A percentile compares a stretch with the other conserved stretches of the same genome.
Conservation (phyloP, 2,113 vertebrate genomes). For the Hyaena hyaena region DNA sequence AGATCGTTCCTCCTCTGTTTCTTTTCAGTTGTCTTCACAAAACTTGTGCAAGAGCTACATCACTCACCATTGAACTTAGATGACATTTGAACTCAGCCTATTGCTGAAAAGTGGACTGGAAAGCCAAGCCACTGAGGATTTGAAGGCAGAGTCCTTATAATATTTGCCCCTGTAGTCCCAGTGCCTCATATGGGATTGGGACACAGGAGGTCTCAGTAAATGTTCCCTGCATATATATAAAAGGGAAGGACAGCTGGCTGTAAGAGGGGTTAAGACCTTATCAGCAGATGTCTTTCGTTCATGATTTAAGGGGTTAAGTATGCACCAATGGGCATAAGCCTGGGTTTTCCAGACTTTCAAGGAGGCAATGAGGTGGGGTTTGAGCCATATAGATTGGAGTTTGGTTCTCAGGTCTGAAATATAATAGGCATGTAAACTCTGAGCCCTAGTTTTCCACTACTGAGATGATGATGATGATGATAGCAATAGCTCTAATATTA, state of each 20-base stretch:
- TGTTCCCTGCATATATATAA: neutral
- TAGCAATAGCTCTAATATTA: neutral
- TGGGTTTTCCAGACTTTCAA: neutral
- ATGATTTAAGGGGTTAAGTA: neutral
- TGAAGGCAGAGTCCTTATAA: neutral
- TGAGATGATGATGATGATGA: neutral
- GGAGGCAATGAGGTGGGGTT: neutral
- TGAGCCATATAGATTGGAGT: neutral
- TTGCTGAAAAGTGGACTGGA: neutral
- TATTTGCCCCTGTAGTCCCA: neutral
- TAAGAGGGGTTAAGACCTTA: neutral
- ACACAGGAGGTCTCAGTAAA: neutral
- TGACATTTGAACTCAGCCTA: neutral
- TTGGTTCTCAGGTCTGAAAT: neutral
- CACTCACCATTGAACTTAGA: neutral
- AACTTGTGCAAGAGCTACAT: neutral
- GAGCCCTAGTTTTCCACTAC: neutral
- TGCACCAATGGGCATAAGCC: neutral
- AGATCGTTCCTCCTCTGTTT: constrained; percentile 54
- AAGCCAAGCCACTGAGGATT: neutral
- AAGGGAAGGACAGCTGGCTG: neutral
- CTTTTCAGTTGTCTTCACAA: constrained; percentile 55
- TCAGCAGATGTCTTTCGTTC: neutral
- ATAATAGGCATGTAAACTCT: neutral
- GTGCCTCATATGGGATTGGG: neutral